A percentile compares a stretch with the other conserved stretches of the same genome.
phyloP scores from a whole-genome alignment of 1,140 invertebrate species.

The Plectus sambesii region DNA sequence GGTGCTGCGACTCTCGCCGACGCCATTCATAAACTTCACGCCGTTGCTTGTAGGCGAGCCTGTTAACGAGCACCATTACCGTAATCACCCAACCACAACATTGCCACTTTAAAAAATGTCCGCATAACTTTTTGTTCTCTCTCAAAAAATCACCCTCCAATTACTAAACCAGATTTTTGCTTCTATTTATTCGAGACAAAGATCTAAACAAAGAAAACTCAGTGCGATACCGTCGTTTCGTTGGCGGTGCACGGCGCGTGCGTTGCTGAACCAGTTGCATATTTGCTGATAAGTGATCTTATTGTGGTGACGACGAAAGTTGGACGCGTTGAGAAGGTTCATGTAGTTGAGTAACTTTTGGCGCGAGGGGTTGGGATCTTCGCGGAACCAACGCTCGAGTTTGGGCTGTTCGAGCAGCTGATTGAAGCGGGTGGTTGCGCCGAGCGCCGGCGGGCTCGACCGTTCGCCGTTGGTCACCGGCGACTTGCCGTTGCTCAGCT shows the following conservation, averaged over 20 bases:
- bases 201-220: too few relatives aligned
- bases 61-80: too few relatives aligned
- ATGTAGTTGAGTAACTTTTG: slow-evolving; percentile 37
- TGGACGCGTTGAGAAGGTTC: slow-evolving; percentile 29
- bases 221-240: too few relatives aligned
- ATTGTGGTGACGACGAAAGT: slow-evolving; percentile 30
- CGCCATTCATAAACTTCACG: too few relatives aligned
- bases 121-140: too few relatives aligned
- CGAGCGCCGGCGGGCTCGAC: slow-evolving; percentile 3
- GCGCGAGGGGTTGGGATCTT: slow-evolving; percentile 35
- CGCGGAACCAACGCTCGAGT: slow-evolving; percentile 40
- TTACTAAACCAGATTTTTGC: too few relatives aligned
- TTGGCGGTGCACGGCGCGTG: slow-evolving; percentile 18
- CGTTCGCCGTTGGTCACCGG: neutral
- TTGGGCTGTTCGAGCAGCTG: slow-evolving; percentile 39
- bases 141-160: too few relatives aligned
- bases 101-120: too few relatives aligned
- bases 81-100: too few relatives aligned
- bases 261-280: slow-evolving; percentile 43
- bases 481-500: slow-evolving; percentile 12
- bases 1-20: too few relatives aligned
- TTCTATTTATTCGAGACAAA: too few relatives aligned
- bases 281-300: slow-evolving; percentile 42
- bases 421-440: slow-evolving; percentile 30
- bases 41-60: too few relatives aligned